Percentiles rank a stretch among this genome's conserved stretches.
These are phyloP conservation scores for Syrmaticus mikado DNA, from an alignment of 2,113 vertebrate species.

Conservation along the genomic window DNA sequence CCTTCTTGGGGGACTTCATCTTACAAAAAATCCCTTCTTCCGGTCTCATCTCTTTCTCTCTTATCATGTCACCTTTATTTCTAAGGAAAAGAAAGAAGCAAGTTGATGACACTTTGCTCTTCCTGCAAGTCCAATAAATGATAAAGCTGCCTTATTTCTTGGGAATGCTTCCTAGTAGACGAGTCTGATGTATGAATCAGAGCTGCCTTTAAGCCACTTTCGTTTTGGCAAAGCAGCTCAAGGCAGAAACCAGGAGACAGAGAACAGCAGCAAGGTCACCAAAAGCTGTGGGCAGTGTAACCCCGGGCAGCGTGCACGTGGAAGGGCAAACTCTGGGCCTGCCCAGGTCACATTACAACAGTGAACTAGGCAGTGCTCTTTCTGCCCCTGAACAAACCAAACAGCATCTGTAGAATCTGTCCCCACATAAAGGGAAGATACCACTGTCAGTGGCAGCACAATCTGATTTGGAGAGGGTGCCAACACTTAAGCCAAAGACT, in stretches of 20 bases:
- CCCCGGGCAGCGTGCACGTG: neutral
- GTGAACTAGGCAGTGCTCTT: neutral
- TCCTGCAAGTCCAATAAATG: neutral
- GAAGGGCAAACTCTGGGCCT: neutral
- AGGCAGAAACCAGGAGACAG: neutral
- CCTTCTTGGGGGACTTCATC: neutral
- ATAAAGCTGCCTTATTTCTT: neutral
- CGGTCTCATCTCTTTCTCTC: neutral
- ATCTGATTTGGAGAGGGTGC: neutral
- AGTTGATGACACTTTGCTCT: neutral
- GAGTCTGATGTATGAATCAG: neutral
- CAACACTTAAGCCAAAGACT: neutral
- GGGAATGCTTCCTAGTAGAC: neutral
- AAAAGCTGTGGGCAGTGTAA: neutral
- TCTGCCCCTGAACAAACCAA: neutral
- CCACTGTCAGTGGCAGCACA: neutral
- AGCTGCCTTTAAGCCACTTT: neutral
- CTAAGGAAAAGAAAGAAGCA: neutral
- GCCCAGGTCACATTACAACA: neutral
- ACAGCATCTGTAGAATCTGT: neutral
- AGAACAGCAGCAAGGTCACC: neutral
- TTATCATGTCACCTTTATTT: neutral
- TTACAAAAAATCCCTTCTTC: neutral
- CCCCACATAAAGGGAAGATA: neutral
- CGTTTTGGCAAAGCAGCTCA: neutral